phyloP scores from a whole-genome alignment of 2,113 vertebrate genomes.

The Tor tambroides region DNA sequence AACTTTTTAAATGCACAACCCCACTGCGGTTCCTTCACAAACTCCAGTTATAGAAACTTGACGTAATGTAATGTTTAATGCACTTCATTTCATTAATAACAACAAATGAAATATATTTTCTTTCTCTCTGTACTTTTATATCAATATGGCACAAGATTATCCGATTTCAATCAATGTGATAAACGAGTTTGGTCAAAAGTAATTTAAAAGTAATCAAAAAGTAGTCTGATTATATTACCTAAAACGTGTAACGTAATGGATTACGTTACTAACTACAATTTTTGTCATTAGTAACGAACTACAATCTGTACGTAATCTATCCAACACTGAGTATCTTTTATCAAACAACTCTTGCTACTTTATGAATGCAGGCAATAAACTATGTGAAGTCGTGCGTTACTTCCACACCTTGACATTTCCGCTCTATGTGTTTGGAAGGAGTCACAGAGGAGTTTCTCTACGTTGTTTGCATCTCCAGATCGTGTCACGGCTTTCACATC shows the following conservation, averaged over 20 bases:
- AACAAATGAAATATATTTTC: background rate
- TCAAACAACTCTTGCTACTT: background rate
- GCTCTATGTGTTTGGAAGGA: background rate
- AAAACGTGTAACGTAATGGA: background rate
- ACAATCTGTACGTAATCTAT: background rate
- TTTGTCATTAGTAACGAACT: background rate
- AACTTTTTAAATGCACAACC: background rate
- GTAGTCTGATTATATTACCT: background rate
- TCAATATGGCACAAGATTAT: background rate
- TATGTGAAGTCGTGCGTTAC: background rate
- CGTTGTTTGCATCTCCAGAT: background rate
- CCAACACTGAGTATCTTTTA: background rate
- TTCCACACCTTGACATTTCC: background rate
- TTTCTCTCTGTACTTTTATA: background rate
- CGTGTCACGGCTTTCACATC: conserved; percentile 10
- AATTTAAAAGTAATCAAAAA: too few relatives aligned
- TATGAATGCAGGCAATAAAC: conserved; percentile 3
- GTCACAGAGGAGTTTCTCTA: conserved; percentile 25
- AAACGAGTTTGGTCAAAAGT: too few relatives aligned
- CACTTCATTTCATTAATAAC: background rate
- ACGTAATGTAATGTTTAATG: background rate
- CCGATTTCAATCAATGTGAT: background rate
- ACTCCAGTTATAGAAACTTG: background rate
- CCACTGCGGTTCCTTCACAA: background rate
- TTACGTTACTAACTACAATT: too few relatives aligned